Conservation (phyloP, 2,113 vertebrate species). For the Thamnophis sirtalis region DNA sequence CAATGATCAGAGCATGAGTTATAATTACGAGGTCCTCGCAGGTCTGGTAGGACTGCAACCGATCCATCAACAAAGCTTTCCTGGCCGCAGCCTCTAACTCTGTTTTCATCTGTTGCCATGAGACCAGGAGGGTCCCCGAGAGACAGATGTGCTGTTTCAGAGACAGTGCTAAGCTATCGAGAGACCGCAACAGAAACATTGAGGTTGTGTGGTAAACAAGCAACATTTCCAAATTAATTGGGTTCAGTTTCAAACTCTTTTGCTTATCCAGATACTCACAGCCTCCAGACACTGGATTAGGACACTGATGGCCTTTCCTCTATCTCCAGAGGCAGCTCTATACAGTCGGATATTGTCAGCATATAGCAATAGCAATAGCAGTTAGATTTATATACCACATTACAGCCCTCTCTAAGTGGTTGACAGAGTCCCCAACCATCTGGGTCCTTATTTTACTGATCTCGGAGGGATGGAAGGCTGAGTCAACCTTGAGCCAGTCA, state of each 20-base stretch:
- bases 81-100: background rate
- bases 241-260: background rate
- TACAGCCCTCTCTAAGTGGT: too few relatives aligned
- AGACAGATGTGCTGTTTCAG: background rate
- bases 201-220: background rate
- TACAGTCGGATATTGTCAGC: background rate
- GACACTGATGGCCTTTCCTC: background rate
- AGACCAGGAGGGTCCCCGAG: background rate
- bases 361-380: background rate
- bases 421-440: too few relatives aligned
- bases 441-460: too few relatives aligned
- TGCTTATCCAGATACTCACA: background rate
- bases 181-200: background rate
- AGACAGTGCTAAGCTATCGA: background rate
- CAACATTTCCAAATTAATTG: background rate
- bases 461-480: too few relatives aligned
- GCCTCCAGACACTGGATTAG: background rate
- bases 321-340: background rate
- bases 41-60: background rate
- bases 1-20: background rate
- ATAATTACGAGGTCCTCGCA: background rate
- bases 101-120: background rate
- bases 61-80: background rate
- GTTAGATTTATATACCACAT: too few relatives aligned
- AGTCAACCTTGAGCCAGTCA: too few relatives aligned